These are phyloP conservation scores for Peromyscus maniculatus DNA, from an alignment of 2,113 vertebrate species.

Conservation along the genomic window DNA sequence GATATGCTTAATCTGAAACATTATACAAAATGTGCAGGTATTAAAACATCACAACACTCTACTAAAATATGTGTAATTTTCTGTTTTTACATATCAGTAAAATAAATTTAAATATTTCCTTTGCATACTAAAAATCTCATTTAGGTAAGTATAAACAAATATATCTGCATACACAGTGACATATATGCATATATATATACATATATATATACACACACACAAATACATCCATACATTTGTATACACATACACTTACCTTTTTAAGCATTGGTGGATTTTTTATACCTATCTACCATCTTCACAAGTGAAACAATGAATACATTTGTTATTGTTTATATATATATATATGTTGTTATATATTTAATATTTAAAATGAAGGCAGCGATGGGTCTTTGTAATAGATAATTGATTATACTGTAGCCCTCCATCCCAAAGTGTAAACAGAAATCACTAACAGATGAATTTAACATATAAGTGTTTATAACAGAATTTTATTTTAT, in stretches of 20 bases:
- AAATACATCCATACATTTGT: not conserved
- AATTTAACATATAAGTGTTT: not conserved
- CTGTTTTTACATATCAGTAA: not conserved
- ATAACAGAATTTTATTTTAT: constrained; percentile 13
- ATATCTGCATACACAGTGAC: not conserved
- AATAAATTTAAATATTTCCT: not conserved
- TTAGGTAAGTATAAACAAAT: not conserved
- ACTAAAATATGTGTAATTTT: not conserved
- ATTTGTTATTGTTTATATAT: not conserved
- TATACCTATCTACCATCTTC: not conserved
- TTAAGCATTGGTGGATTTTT: not conserved
- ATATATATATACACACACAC: not conserved
- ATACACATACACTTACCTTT: not conserved
- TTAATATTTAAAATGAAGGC: constrained; percentile 46
- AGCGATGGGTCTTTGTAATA: not conserved
- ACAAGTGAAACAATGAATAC: constrained; percentile 5
- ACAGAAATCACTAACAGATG: not conserved
- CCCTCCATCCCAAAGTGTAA: not conserved
- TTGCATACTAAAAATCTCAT: not conserved
- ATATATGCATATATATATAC: not conserved
- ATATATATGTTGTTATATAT: not conserved
- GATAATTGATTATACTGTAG: not conserved
- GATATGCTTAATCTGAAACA: not conserved
- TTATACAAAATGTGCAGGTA: not conserved
- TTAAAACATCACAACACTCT: not conserved